These are phyloP conservation scores for Syrrhaptes paradoxus DNA, from an alignment of 2,113 vertebrate species.

Conservation along the genomic window DNA sequence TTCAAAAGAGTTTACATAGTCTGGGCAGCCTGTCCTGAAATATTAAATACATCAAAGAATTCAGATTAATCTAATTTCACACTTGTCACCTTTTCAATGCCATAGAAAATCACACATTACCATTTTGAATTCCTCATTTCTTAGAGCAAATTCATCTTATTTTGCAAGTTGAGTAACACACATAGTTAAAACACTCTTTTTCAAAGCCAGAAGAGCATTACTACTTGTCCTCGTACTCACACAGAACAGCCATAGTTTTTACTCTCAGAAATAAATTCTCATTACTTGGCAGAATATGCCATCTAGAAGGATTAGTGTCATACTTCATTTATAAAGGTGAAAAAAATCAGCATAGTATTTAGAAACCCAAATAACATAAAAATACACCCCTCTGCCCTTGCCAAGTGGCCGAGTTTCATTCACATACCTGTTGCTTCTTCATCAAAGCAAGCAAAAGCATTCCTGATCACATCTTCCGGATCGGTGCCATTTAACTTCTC, in stretches of 20 bases:
- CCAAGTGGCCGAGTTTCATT: not conserved
- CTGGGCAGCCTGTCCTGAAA: not conserved
- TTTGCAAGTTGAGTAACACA: not conserved
- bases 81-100: not conserved
- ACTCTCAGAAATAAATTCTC: not conserved
- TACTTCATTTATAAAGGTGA: not conserved
- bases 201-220: not conserved
- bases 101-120: not conserved
- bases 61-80: not conserved
- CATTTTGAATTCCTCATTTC: not conserved
- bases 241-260: not conserved
- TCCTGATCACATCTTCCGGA: constrained; percentile 94
- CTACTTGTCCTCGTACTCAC: not conserved
- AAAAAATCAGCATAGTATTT: not conserved
- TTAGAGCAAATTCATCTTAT: not conserved
- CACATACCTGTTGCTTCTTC: constrained; percentile 91
- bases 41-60: not conserved
- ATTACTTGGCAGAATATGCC: not conserved
- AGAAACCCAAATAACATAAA: not conserved
- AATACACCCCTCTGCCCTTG: accelerated
- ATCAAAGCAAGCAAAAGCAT: constrained; percentile 96
- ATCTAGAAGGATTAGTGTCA: not conserved
- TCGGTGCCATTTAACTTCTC: constrained; percentile 96
- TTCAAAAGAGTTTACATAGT: not conserved
- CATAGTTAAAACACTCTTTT: not conserved